These are phyloP conservation scores for Parazoanthus darwini DNA, from an alignment of 92 coral and sea anemone genomes.

Conservation along the genomic window DNA sequence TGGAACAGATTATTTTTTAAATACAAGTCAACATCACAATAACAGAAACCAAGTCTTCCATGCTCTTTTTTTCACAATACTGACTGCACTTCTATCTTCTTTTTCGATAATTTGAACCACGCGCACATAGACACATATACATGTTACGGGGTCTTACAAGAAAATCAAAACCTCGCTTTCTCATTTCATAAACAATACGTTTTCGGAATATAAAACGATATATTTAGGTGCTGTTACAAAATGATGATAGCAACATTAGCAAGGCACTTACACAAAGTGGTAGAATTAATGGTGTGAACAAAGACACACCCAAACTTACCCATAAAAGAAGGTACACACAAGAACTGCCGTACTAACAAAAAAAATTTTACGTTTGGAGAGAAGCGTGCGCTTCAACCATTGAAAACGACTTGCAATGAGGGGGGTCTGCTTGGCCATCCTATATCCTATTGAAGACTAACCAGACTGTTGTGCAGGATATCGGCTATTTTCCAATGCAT, in stretches of 20 bases:
- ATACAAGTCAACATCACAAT: neutral
- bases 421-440: constrained; percentile 23
- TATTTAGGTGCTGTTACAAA: neutral
- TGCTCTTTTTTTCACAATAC: no score
- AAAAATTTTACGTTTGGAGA: constrained; percentile 1
- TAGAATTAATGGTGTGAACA: neutral
- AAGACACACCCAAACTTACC: constrained; percentile 11
- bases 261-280: neutral
- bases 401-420: constrained; percentile 20
- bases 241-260: neutral
- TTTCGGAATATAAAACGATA: no score
- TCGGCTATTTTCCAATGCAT: constrained; percentile 55
- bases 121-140: neutral
- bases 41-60: neutral
- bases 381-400: constrained; percentile 19
- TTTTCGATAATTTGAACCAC: neutral
- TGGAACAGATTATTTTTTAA: neutral
- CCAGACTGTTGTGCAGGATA: constrained; percentile 33
- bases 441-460: constrained; percentile 27
- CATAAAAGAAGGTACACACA: neutral
- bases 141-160: neutral
- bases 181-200: no score
- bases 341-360: neutral
- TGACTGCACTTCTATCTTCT: neutral
- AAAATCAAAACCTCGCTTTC: neutral